phyloP scores from a whole-genome alignment of 2,797 vertebrate species.

The Gymnothorax javanicus region DNA sequence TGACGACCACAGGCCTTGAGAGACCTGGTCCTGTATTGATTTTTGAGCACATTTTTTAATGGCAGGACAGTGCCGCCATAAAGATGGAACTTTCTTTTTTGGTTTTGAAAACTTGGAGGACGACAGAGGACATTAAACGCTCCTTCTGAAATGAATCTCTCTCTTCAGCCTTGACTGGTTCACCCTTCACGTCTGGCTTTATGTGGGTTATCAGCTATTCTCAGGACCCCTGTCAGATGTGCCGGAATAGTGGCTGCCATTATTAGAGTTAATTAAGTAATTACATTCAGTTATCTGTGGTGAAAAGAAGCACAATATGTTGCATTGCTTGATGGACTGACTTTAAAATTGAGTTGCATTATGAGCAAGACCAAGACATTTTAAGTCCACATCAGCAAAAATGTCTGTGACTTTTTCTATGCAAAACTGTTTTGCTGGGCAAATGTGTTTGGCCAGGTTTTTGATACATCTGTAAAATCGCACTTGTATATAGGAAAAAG shows the following conservation, averaged over 20 bases:
- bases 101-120: neutral
- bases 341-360: neutral
- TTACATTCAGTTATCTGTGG: neutral
- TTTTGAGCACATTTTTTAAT: neutral
- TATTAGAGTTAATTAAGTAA: neutral
- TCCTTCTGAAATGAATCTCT: neutral
- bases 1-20: neutral
- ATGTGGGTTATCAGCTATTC: conserved; percentile 7
- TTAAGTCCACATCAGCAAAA: conserved; percentile 24
- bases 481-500: conserved; percentile 26
- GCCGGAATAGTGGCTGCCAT: neutral
- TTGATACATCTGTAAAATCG: conserved; percentile 27
- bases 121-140: neutral
- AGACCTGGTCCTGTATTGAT: neutral
- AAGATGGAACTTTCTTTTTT: neutral
- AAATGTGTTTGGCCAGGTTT: conserved; percentile 37
- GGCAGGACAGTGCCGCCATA: neutral
- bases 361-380: neutral
- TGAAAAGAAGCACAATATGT: conserved; percentile 22
- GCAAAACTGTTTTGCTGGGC: conserved; percentile 49
- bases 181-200: neutral
- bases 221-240: neutral
- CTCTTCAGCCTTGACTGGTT: neutral
- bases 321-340: neutral
- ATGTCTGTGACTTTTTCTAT: conserved; percentile 50